Base-by-base conservation (phyloP, 2,113 vertebrate genomes). In the Pygoscelis antarcticus region DNA sequence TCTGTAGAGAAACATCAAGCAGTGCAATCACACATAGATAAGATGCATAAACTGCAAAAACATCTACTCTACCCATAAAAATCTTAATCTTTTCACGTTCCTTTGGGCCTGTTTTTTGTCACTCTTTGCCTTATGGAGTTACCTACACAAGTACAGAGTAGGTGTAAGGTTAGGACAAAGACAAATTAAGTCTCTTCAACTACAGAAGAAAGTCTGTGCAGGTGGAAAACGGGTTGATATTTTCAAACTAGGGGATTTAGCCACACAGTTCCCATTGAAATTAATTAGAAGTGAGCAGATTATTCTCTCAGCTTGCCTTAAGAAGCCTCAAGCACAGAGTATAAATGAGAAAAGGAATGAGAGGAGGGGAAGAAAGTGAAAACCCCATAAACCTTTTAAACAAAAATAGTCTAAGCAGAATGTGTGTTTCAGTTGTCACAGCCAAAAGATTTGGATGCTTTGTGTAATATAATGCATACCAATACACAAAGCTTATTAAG, bases 261-360 rank as follows among this genome's bases (percentile, higher is more conserved):
- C 29, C 55, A 68, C 51, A 71, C 2, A 71, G 76, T 55, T 97
- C 72, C 83, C 77, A 55, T 10, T 91, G 91, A 95, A 96, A 96
- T 94, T 78, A 96, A 89, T 96, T 96, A 92, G 68, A 94, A 89
- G 23, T 27, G 72, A 89, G 69, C 9, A 87, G 55, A 92, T 91
- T 81, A 92, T 89, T 97, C 64, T 92, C 76, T 62, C 55, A 78
- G 20, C n/a, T 91, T 94, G 68, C 86, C 55, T 94, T 92, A 89
- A 89, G 71, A 95, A 89, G 68, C 38, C 55, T 89, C 72, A 77
- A 94, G 69, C 46, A 78, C 32, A 60, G 20, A 58, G 29, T 34
- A 84, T 60, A 92, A 96, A 78, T 84, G 47, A 89, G 42, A 94
- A 78, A 68, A 64, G 34, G 17, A 32, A 58, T 77, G 30, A 30